phyloP scores from a whole-genome alignment of 2,797 vertebrate species.

The Muscicapa comitata region DNA sequence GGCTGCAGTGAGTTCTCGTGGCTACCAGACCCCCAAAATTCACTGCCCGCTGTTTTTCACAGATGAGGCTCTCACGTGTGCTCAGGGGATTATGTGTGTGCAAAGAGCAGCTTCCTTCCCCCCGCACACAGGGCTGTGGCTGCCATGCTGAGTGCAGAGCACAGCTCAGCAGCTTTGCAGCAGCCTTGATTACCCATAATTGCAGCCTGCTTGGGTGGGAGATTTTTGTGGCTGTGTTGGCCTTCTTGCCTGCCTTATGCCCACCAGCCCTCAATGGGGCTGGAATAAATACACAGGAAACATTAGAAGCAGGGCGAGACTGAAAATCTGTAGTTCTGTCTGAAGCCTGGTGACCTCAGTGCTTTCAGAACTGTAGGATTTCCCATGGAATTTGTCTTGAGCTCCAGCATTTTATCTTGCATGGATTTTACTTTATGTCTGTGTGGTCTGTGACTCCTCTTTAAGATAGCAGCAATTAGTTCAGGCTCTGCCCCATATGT shows the following conservation, averaged over 20 bases:
- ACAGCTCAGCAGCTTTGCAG: constrained; percentile 45
- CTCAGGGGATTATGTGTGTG: neutral
- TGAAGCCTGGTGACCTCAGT: neutral
- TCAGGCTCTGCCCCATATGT: neutral
- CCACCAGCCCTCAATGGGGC: neutral
- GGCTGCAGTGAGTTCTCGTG: neutral
- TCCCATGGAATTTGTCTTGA: neutral
- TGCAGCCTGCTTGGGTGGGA: neutral
- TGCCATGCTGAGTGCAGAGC: neutral
- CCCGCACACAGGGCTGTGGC: neutral
- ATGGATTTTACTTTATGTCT: neutral
- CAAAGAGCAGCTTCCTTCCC: neutral
- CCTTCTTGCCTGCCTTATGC: neutral
- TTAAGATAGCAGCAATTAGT: neutral
- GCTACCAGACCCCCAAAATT: neutral
- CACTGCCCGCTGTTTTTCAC: accelerated
- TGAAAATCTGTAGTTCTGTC: neutral
- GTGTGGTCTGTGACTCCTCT: neutral
- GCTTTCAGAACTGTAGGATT: neutral
- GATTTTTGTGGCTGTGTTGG: constrained; percentile 29
- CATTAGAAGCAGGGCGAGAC: neutral
- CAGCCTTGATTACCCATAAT: neutral
- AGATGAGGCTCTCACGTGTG: neutral
- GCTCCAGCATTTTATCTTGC: neutral
- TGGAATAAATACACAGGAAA: neutral